These are phyloP conservation scores for Ochotona princeps DNA, from an alignment of 2,113 vertebrate genomes.

Conservation along the genomic window DNA sequence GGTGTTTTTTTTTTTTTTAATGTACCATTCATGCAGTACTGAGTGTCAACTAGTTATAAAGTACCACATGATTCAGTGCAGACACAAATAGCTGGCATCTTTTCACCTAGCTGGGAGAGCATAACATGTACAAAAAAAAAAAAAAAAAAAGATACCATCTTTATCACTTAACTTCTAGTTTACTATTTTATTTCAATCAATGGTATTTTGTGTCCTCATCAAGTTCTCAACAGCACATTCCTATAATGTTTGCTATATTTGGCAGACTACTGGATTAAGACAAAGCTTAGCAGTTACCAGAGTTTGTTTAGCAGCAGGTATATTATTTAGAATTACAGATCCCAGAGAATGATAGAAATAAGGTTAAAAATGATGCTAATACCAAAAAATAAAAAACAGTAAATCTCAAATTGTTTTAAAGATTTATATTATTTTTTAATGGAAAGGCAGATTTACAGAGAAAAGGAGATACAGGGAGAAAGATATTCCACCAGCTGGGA, in stretches of 20 bases:
- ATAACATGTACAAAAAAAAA: not conserved
- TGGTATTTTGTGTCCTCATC: not conserved
- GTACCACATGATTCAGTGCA: not conserved
- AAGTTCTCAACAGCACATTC: not conserved
- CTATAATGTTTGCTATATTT: not conserved
- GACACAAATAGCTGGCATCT: not conserved
- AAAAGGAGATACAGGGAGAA: too few relatives aligned
- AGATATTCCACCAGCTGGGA: too few relatives aligned
- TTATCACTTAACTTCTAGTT: not conserved
- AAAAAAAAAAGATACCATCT: not conserved
- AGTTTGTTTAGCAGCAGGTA: not conserved
- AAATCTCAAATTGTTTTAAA: not conserved
- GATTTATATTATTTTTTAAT: too few relatives aligned
- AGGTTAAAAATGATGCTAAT: not conserved
- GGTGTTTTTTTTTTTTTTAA: not conserved
- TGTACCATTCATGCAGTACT: not conserved
- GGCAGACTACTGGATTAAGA: not conserved
- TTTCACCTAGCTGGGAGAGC: conserved; percentile 1
- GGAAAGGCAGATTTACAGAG: too few relatives aligned
- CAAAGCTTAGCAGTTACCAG: not conserved
- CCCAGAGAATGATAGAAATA: not conserved
- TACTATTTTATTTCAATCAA: conserved; percentile 32
- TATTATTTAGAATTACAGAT: not conserved
- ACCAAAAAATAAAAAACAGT: not conserved
- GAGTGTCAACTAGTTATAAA: not conserved